Conservation (phyloP, 1,140 invertebrate genomes). For the Archegozetes longisetosus region DNA sequence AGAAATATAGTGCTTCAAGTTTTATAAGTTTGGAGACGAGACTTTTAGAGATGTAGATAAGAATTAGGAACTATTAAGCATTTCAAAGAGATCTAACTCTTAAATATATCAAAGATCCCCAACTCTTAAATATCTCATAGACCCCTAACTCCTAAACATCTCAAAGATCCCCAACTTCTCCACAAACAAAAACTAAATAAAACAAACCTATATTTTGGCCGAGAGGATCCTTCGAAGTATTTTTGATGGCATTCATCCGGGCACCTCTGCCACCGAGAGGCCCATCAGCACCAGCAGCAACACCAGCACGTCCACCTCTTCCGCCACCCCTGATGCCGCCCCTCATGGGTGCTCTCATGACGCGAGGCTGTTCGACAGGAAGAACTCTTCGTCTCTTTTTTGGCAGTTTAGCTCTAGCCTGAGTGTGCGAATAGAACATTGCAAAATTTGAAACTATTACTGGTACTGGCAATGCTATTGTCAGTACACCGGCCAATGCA, state of each 20-base stretch:
- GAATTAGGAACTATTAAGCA: too few relatives aligned
- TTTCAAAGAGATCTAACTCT: too few relatives aligned
- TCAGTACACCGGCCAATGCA: slow-evolving; percentile 72
- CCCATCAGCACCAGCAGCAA: not conserved
- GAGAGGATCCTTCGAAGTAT: not conserved
- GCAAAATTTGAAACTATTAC: slow-evolving; percentile 88
- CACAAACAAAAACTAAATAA: not conserved
- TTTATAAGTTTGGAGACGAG: too few relatives aligned
- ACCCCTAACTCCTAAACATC: too few relatives aligned
- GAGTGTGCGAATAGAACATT: slow-evolving; percentile 81
- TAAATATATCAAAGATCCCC: too few relatives aligned
- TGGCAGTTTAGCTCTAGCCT: slow-evolving; percentile 72
- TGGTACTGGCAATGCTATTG: slow-evolving; percentile 61
- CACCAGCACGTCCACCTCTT: not conserved
- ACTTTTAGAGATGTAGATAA: too few relatives aligned
- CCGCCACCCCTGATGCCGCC: not conserved
- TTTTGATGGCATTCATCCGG: not conserved
- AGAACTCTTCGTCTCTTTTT: slow-evolving; percentile 70
- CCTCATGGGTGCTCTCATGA: not conserved
- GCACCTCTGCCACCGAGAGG: not conserved
- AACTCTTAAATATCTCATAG: too few relatives aligned
- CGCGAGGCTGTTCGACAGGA: slow-evolving; percentile 70
- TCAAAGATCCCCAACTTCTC: too few relatives aligned
- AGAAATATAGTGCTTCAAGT: too few relatives aligned
- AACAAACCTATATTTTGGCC: not conserved